These are phyloP conservation scores for Rambutsinella grinnellia DNA, from an alignment of 2,888 invertebrate genomes.

Conservation along the genomic window DNA sequence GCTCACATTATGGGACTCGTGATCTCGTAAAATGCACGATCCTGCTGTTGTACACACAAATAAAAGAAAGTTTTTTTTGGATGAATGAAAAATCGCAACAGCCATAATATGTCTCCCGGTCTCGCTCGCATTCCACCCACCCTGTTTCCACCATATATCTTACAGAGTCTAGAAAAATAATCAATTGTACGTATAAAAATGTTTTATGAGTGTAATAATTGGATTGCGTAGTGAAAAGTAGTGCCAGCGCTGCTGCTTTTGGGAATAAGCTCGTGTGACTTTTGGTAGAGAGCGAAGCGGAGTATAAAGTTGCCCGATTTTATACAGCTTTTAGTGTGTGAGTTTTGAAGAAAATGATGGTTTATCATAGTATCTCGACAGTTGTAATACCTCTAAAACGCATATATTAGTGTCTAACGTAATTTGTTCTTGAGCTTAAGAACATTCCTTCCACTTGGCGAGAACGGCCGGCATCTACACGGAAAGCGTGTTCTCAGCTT, in stretches of 20 bases:
- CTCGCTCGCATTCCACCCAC: too few relatives aligned
- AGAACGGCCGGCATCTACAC: too few relatives aligned
- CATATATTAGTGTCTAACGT: not conserved
- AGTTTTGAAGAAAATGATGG: not conserved
- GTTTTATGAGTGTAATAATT: conserved; percentile 21
- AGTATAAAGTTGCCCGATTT: not conserved
- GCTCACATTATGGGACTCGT: too few relatives aligned
- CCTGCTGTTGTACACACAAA: too few relatives aligned
- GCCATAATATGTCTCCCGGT: too few relatives aligned
- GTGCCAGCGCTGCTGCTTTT: not conserved
- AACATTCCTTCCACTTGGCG: conserved; percentile 6
- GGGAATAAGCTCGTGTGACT: not conserved
- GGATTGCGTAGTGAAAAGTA: conserved; percentile 16
- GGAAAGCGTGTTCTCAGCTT: conserved; percentile 28
- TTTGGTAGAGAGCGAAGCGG: not conserved
- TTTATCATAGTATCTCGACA: conserved; percentile 17
- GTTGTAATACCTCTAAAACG: conserved; percentile 16
- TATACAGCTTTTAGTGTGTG: not conserved
- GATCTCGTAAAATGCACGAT: too few relatives aligned
- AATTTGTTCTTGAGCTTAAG: conserved; percentile 16
- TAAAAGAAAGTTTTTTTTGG: too few relatives aligned
- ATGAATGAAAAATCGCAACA: too few relatives aligned
- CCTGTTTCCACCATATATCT: too few relatives aligned
- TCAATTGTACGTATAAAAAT: conserved; percentile 26
- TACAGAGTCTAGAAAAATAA: not conserved